phyloP scores from a whole-genome alignment of 2,797 vertebrate genomes.

The Harpagifer antarcticus region DNA sequence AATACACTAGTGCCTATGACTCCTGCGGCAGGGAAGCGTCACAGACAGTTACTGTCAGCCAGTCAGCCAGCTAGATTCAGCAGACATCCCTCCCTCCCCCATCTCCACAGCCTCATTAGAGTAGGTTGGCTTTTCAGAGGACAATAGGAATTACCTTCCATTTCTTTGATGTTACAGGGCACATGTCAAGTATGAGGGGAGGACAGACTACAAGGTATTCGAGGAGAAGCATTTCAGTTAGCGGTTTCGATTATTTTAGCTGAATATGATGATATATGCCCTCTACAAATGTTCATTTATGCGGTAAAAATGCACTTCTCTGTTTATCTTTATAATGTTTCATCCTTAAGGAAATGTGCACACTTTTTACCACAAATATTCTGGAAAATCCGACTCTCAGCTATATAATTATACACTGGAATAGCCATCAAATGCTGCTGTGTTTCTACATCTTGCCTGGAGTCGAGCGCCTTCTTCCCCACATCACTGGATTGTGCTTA shows the following conservation, averaged over 20 bases:
- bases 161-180: slow-evolving; percentile 19
- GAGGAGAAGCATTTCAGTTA: background rate
- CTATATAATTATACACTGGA: slow-evolving; percentile 8
- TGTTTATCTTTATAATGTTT: slow-evolving; percentile 20
- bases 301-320: slow-evolving; percentile 9
- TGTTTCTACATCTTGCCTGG: slow-evolving; percentile 21
- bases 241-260: background rate
- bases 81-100: slow-evolving; percentile 68
- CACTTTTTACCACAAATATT: slow-evolving; percentile 18
- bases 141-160: slow-evolving; percentile 27
- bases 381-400: slow-evolving; percentile 24
- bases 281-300: slow-evolving; percentile 1
- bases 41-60: slow-evolving; percentile 82
- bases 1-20: slow-evolving; percentile 81
- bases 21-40: slow-evolving; percentile 84
- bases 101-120: slow-evolving; percentile 63
- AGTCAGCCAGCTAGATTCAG: slow-evolving; percentile 75
- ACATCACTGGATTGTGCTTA: slow-evolving; percentile 22
- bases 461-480: slow-evolving; percentile 25
- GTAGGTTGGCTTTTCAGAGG: slow-evolving; percentile 32
- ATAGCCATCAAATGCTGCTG: slow-evolving; percentile 7
- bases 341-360: background rate
- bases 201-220: background rate
- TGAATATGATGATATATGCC: background rate
- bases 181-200: background rate